Percentiles rank a stretch among this genome's conserved stretches.
Evolutionary conservation across 2,797 vertebrate genomes (phyloP).

Genomic region (Mionectes olivaceus): DNA sequence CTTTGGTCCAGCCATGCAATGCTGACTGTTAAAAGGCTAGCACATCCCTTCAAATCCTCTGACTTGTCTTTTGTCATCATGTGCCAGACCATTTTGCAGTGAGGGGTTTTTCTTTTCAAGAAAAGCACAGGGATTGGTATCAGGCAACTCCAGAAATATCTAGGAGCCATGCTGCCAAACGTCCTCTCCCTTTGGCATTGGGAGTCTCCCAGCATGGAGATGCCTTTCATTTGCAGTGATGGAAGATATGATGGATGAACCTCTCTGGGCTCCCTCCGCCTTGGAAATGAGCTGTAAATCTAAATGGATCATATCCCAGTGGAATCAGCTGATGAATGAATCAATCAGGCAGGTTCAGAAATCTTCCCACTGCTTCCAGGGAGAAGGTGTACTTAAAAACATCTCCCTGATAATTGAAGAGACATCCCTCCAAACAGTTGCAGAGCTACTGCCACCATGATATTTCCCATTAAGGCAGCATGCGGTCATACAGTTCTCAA

Average conservation of each 20-base stretch:
- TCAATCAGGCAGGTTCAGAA: neutral
- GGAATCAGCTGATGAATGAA: neutral
- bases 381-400: neutral
- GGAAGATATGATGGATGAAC: neutral
- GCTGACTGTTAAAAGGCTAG: neutral
- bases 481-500: neutral
- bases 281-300: neutral
- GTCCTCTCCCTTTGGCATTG: neutral
- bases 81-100: fast-evolving
- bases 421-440: fast-evolving
- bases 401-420: neutral
- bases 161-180: neutral
- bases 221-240: neutral
- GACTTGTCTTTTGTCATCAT: neutral
- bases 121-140: neutral
- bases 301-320: neutral
- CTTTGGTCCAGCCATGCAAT: neutral
- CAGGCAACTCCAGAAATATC: neutral
- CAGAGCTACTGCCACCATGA: neutral
- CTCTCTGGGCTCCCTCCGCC: neutral
- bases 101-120: neutral
- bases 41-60: neutral
- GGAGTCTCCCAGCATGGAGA: neutral
- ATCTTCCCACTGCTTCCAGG: neutral
- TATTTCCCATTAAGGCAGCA: neutral